Base-by-base conservation (phyloP, 2,797 vertebrate species). In the Heterohyrax brucei region DNA sequence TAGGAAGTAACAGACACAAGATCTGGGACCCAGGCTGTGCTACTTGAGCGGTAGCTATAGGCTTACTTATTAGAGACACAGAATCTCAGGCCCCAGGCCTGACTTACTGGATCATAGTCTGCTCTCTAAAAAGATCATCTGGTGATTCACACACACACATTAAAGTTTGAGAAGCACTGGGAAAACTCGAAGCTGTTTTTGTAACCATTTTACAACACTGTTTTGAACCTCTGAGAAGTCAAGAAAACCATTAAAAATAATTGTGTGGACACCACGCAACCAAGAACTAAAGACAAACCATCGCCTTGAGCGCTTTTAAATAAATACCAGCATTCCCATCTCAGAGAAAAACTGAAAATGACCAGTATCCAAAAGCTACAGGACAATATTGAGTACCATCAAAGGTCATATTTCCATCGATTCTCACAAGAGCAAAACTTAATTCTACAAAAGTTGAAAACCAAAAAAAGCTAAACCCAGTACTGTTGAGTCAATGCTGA, bases 341-440 rank as follows among this genome's bases (percentile, higher is more conserved):
- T 48, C 86, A 95, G 22, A 91, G 53, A n/a, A 95, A 97, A 97
- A 75, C 9, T 87, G 10, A 16, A 93, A 86, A 78, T 30, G 68
- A 24, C 68, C 12, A 78, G n/a, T 62, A 62, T 50, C 12, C 39
- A 16, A 83, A 91, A 80, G 39, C 53, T 68, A 28, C 26, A 82
- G 33, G 75, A 83, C 26, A 21, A 66, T 61, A 9, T 39, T 53
- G 19, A 19, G 22, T 70, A 22, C 18, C 73, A 85, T 88, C 39
- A 76, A 44, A 76, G 39, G n/a, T 21, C 1, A 13, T 68, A 83
- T 68, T 86, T 87, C 66, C 22, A 89, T 82, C 80, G 87, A 44
- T 72, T 87, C 39, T 39, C 78, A 88, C 13, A 86, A 78, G 76
- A 78, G 18, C 48, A 53, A 89, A 89, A 80, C 33, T 92, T 81